Percentiles rank a stretch among this genome's conserved stretches.
Evolutionary conservation across 2,888 invertebrate genomes (phyloP).

Genomic region (Aricia artaxerxes): DNA sequence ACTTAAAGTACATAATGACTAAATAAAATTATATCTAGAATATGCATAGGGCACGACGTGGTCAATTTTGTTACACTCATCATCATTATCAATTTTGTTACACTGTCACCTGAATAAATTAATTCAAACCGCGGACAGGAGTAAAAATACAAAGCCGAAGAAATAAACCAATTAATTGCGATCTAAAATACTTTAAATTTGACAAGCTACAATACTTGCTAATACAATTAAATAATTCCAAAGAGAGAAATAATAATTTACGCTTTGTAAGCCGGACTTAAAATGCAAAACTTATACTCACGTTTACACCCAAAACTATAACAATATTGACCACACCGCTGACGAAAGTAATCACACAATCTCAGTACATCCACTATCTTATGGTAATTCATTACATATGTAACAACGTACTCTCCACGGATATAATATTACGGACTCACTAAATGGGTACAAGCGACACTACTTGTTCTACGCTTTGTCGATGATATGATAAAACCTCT

Average conservation of each 20-base stretch:
- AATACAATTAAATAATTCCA: too few relatives aligned
- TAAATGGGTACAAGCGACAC: conserved; percentile 63
- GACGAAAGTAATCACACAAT: conserved; percentile 55
- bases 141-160: background rate
- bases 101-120: too few relatives aligned
- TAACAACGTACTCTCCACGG: conserved; percentile 56
- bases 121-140: background rate
- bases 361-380: conserved; percentile 66
- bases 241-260: background rate
- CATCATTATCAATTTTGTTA: background rate
- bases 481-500: conserved; percentile 1
- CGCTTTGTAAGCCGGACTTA: background rate
- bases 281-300: background rate
- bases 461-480: conserved; percentile 47
- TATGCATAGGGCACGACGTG: conserved; percentile 48
- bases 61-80: background rate
- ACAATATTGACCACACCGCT: conserved; percentile 37
- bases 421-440: conserved; percentile 54
- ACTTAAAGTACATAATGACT: conserved; percentile 74
- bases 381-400: conserved; percentile 67
- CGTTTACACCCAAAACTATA: background rate
- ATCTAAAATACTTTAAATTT: background rate
- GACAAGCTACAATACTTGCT: too few relatives aligned
- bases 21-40: conserved; percentile 75
- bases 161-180: background rate